These are phyloP conservation scores for Leptinotarsa lineolata DNA, from an alignment of 1,140 invertebrate genomes.

Conservation along the genomic window DNA sequence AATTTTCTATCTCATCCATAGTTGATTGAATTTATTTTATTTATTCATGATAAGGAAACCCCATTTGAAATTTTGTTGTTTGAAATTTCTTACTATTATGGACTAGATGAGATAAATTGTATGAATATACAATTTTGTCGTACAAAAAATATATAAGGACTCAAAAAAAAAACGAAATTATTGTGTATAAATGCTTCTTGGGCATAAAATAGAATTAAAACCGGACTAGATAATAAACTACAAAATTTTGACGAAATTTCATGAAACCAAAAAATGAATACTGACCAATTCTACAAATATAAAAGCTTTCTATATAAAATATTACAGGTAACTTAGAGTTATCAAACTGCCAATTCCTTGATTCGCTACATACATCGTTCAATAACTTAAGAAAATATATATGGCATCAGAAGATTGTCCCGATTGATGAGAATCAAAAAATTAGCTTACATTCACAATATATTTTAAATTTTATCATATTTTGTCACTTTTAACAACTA, in stretches of 20 bases:
- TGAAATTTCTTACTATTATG: too few species aligned
- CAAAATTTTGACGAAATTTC: background rate
- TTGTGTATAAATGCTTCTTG: background rate
- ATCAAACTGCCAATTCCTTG: constrained; percentile 19
- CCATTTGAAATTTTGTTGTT: too few species aligned
- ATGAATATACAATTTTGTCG: too few species aligned
- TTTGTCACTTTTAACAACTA: constrained; percentile 9
- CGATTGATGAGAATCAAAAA: constrained; percentile 21
- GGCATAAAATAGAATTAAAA: background rate
- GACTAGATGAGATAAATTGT: too few species aligned
- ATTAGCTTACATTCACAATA: constrained; percentile 14
- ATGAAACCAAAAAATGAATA: constrained; percentile 3
- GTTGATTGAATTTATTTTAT: too few species aligned
- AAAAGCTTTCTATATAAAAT: constrained; percentile 8
- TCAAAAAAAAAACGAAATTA: background rate
- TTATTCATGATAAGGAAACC: too few species aligned
- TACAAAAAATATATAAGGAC: background rate
- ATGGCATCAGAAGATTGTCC: constrained; percentile 24
- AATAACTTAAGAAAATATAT: constrained; percentile 26
- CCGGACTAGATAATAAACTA: background rate
- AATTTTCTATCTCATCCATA: too few species aligned
- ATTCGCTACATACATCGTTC: background rate
- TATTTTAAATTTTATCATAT: background rate
- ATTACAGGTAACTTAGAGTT: constrained; percentile 22
- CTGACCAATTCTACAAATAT: constrained; percentile 13